Evolutionary conservation across 2,797 vertebrate species (phyloP).

Genomic region (Phalloptychus januarius): DNA sequence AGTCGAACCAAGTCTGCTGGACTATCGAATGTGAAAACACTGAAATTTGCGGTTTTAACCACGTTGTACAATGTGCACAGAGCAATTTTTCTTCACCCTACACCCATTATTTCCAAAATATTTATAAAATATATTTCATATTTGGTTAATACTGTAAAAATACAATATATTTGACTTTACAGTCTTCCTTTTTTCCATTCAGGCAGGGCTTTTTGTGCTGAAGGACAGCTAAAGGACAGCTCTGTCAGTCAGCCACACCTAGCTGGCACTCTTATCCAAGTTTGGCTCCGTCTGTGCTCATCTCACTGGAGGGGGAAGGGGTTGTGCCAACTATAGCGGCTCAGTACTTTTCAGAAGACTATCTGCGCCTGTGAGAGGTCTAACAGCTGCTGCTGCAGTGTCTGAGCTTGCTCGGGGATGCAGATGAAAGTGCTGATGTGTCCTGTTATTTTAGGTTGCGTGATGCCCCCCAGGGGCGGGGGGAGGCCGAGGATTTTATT

Average conservation of each 20-base stretch:
- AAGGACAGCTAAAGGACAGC: conserved; percentile 73
- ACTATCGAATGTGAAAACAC: not conserved
- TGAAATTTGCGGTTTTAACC: not conserved
- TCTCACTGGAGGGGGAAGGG: conserved; percentile 67
- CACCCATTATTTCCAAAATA: conserved; percentile 10
- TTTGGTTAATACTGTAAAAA: not conserved
- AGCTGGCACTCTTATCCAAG: conserved; percentile 66
- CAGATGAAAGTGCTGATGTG: conserved; percentile 80
- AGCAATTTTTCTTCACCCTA: not conserved
- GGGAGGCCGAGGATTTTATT: not conserved
- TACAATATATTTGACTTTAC: conserved; percentile 5
- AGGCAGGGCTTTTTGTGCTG: conserved; percentile 22
- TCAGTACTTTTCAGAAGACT: conserved; percentile 66
- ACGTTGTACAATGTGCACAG: not conserved
- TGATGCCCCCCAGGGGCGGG: conserved; percentile 56
- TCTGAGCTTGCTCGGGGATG: conserved; percentile 74
- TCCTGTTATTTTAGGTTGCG: conserved; percentile 76
- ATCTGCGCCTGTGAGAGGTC: conserved; percentile 61
- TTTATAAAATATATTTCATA: not conserved
- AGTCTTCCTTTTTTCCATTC: conserved; percentile 15
- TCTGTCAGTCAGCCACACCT: conserved; percentile 68
- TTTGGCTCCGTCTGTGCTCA: conserved; percentile 70
- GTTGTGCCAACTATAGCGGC: conserved; percentile 65
- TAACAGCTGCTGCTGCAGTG: conserved; percentile 77
- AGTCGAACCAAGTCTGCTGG: too few species aligned